phyloP scores from a whole-genome alignment of 1,140 invertebrate species.

The Pseudomyrmex dendroicus region DNA sequence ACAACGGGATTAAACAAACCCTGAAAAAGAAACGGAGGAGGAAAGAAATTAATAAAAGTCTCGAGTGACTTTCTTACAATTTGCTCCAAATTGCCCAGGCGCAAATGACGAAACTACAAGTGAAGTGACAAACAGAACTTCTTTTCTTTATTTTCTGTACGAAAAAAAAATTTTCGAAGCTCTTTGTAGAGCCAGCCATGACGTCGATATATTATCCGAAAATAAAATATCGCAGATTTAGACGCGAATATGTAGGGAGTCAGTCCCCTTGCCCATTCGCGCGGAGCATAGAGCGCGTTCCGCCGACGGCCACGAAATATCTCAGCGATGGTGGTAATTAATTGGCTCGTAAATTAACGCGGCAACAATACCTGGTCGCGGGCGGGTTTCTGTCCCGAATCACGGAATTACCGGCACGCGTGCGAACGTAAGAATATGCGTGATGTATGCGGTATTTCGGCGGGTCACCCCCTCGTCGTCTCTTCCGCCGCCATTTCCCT shows the following conservation, averaged over 20 bases:
- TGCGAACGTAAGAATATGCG: conserved; percentile 75
- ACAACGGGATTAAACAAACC: conserved; percentile 10
- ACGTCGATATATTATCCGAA: conserved; percentile 37
- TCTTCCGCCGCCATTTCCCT: neutral
- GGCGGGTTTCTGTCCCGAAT: conserved; percentile 56
- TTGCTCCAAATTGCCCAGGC: neutral
- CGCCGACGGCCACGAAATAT: conserved; percentile 63
- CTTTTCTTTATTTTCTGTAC: too few species aligned
- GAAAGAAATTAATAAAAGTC: conserved; percentile 11
- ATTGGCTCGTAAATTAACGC: conserved; percentile 83
- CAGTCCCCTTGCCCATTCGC: neutral
- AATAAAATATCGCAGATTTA: conserved; percentile 37
- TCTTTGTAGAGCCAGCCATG: too few species aligned
- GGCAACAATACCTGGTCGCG: conserved; percentile 76
- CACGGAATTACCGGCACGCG: conserved; percentile 73
- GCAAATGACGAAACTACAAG: neutral
- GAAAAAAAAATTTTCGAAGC: conserved; percentile 1
- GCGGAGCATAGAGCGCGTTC: conserved; percentile 34
- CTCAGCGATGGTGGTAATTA: conserved; percentile 78
- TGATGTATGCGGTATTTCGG: conserved; percentile 82
- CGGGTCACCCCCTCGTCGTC: neutral
- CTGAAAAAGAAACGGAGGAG: neutral
- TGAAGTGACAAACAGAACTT: too few species aligned
- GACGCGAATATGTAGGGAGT: conserved; percentile 4
- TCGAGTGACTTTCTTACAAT: neutral